Evolutionary conservation across 2,113 vertebrate species (phyloP), one percentile per base, ranked within the genome.

Genomic region (Gobiocypris rarus): DNA sequence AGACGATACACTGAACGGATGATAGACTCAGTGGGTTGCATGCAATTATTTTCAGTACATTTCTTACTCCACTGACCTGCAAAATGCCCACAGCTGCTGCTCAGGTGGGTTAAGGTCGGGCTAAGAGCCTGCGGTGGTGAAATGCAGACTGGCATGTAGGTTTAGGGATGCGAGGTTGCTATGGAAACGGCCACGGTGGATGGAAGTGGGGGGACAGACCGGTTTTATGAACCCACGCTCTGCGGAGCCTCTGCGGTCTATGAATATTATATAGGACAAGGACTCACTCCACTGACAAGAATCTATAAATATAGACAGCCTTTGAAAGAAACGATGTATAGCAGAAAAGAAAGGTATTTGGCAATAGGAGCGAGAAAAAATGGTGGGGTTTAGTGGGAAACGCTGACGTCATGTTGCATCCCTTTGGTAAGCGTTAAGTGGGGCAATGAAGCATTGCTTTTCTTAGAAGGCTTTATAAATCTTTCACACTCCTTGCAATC

Each of bases 241-340:
- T 59, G 79, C 41, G 45, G 81, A 88, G 65, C 58, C 54, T 41
- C 81, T 83, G 65, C 26, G 79, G 73, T 77, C 79, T 85, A 89
- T 89, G 86, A 89, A 89, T 89, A 87, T 88, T 89, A 87, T 63
- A 89, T 61, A 76, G 54, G 52, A 71, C 59, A 78, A 52, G 52
- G 31, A 65, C 41, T 43, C 54, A 22, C 38, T 75, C 26, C 61
- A 34, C 74, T 77, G 54, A 81, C 61, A 78, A 56, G 28, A 74
- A 85, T 34, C 48, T 80, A 85, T 87, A 87, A 83, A 88, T 80
- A 87, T 83, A 85, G 87, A 69, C 65, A 63, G 26, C 22, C 34
- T 79, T 75, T 52, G 61, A 81, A 52, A 74, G 65, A 43, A 73
- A 26, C 26, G 13, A 28, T 43, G 41, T 65, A 69, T 19, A 80